These are phyloP conservation scores for Uloborus diversus DNA, from an alignment of 1,140 invertebrate genomes.

Conservation along the genomic window DNA sequence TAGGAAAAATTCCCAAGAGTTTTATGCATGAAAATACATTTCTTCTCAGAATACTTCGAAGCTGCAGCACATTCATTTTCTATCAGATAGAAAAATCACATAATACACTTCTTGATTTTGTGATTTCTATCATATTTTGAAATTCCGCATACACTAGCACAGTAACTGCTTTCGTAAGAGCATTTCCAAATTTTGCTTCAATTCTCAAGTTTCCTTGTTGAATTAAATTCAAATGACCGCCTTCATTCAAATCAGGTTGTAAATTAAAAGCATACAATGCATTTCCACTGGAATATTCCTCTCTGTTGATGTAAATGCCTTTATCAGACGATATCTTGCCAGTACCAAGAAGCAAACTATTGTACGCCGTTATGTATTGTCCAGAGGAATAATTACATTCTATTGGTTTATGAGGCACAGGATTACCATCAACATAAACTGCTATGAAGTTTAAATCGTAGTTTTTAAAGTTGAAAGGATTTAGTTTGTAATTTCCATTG, in stretches of 20 bases:
- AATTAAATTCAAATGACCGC: neutral
- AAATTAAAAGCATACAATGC: constrained; percentile 10
- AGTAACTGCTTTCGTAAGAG: neutral
- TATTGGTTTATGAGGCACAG: neutral
- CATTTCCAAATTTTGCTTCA: neutral
- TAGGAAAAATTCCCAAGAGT: neutral
- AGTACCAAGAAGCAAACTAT: neutral
- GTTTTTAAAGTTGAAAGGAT: constrained; percentile 5
- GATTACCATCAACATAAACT: neutral
- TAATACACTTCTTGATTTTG: neutral
- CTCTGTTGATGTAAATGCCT: neutral
- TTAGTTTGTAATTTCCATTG: neutral
- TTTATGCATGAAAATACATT: neutral
- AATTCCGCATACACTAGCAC: neutral
- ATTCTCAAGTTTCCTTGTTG: neutral
- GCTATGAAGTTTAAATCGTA: neutral
- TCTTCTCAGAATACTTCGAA: neutral
- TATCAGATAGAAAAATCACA: neutral
- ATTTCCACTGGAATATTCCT: neutral
- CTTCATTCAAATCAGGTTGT: neutral
- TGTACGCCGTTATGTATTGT: neutral
- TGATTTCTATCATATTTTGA: neutral
- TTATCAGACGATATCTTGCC: too few species aligned
- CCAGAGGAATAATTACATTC: neutral
- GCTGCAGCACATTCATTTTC: neutral